Evolutionary conservation across 1,140 invertebrate genomes (phyloP), one percentile per base, ranked within the genome.

Genomic region (Odontomachus brunneus): DNA sequence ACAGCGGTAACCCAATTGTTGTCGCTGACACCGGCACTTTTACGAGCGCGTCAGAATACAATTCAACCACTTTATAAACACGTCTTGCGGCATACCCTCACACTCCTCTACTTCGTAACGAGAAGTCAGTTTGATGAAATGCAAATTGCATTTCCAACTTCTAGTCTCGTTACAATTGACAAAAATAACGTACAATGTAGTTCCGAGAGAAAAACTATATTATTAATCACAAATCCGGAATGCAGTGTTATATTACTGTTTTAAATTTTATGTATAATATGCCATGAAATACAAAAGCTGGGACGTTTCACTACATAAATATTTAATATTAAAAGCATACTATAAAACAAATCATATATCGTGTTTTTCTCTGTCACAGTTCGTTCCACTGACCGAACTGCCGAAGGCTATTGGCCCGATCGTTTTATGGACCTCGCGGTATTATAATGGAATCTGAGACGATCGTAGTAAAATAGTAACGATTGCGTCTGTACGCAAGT

Each of bases 381-480:
- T 65, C 38, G 48, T 33, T 65, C 12, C 22, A 3, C 24, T 65
- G 44, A 63, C 26, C 29, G 26, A 53, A 14, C 0, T 4, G 38
- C 38, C 33, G 15, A 33, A 22, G 49, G 29, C 48, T 29, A 48
- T 65, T 65, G 26, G 3, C 60, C 53, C 59, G 29, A 75, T 76
- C n/a, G 0, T n/a, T 33, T 65, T 65, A 51, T 14, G 19, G 24
- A 65, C 33, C 60, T 60, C 24, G 65, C 14, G 57, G 22, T 62
- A 51, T 74, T 60, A 29, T 44, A 44, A 44, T 44, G 38, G 0
- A 11, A 44, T 11, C 38, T 1, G 38, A 9, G 3, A 44, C 3
- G 38, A 11, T 12, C 57, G 12, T 1, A 19, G 60, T 75, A 75
- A 75, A 75, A 75, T 9, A 75, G 15, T 65, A 65, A 29, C 24